Evolutionary conservation across 2,113 vertebrate genomes (phyloP).

Genomic region (Pollachius pollachius): DNA sequence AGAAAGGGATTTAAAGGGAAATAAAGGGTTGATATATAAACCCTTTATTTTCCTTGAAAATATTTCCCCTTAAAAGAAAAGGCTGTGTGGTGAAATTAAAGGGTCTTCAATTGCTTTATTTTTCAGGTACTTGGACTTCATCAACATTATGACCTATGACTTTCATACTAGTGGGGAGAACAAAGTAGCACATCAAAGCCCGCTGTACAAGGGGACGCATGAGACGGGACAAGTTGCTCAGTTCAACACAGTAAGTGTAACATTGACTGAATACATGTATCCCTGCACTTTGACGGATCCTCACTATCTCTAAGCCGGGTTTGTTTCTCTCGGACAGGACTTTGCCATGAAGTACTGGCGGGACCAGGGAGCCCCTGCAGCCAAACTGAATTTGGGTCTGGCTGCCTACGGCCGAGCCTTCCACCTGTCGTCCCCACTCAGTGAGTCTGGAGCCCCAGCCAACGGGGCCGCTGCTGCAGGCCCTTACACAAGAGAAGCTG

Average conservation of each 20-base stretch:
- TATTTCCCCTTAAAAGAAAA: neutral
- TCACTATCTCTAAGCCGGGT: no score
- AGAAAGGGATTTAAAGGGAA: no score
- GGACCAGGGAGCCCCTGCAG: constrained; percentile 65
- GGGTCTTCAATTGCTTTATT: neutral
- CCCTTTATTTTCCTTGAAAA: neutral
- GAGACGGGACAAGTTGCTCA: constrained; percentile 46
- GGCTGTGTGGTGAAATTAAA: neutral
- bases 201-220: constrained; percentile 64
- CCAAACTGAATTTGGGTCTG: constrained; percentile 81
- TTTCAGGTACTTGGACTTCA: constrained; percentile 74
- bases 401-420: constrained; percentile 77
- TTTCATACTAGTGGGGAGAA: constrained; percentile 74
- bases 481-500: constrained; percentile 69
- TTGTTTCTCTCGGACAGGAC: constrained; percentile 52
- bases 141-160: constrained; percentile 82
- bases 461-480: constrained; percentile 68
- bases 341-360: constrained; percentile 75
- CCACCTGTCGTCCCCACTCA: constrained; percentile 48
- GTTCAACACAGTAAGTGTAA: constrained; percentile 68
- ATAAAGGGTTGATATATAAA: neutral
- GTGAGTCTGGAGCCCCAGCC: constrained; percentile 52
- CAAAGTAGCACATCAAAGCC: constrained; percentile 76
- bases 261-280: no score
- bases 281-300: no score